Evolutionary conservation across 2,113 vertebrate genomes (phyloP), one percentile per base, ranked within the genome.

Genomic region (Triplophysa dalaica): DNA sequence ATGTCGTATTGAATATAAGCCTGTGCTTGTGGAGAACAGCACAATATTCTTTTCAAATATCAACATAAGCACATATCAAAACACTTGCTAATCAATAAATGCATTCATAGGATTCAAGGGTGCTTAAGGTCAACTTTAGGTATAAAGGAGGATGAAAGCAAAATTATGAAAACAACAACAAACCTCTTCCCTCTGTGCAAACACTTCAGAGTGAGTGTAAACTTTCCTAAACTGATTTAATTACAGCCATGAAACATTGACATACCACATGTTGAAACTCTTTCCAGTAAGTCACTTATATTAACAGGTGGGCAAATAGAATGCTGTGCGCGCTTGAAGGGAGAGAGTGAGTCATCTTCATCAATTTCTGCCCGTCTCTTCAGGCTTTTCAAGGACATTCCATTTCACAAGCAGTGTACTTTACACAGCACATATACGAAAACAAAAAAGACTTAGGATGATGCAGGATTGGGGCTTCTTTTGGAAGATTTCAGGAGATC

Each of bases 231-330:
- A 70, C 3, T 69, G 8, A 50, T 10, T 52, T 70, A n/a, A 54
- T 54, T 54, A 54, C 16, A 54, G 22, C 2, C 68, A 17, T 54
- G 19, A 70, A 29, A 29, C 21, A 14, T 45, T 58, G 54, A 58
- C 54, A 8, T 21, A n/a, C 19, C 54, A 58, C 64, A 66, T 67
- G 64, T 19, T 43, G 41, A 69, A 68, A 68, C 13, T 14, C 2
- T 68, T 58, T 68, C 48, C 68, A 70, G 48, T 12, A 70, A 13
- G 68, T 54, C 16, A 70, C 22, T 1, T 58, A n/a, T 16, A 58
- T 58, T 70, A 70, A 70, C 69, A 70, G 48, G 50, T 70, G 24
- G 50, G 5, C 10, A 12, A 56, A 56, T n/a, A 33, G 29, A 70
- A 70, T 13, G 9, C 19, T 21, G 43, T 45, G 43, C 22, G n/a